A percentile compares a stretch with the other conserved stretches of the same genome.
These are phyloP conservation scores for Mormoops blainvillei DNA, from an alignment of 2,113 vertebrate species.

Conservation along the genomic window DNA sequence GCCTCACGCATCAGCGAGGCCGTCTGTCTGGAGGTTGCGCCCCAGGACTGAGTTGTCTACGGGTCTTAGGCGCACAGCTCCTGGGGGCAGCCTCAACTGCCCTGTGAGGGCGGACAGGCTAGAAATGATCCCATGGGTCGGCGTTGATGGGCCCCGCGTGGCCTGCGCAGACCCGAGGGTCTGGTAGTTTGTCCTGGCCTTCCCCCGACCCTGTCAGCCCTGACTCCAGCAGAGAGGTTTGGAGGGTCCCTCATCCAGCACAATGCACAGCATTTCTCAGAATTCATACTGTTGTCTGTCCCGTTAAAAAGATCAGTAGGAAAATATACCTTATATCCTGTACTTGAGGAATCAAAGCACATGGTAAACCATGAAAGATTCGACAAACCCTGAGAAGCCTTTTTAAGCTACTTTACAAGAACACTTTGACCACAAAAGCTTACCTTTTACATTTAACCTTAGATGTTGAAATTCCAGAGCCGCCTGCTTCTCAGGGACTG, in stretches of 20 bases:
- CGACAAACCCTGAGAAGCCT: neutral
- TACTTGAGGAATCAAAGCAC: neutral
- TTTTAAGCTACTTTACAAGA: neutral
- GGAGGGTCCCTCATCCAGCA: neutral
- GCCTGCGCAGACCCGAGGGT: neutral
- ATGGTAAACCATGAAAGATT: neutral
- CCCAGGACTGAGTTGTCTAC: neutral
- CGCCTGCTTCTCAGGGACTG: neutral
- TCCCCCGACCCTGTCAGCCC: neutral
- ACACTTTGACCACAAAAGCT: neutral
- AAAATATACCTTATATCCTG: neutral
- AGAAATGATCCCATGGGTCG: neutral
- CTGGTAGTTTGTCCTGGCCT: neutral
- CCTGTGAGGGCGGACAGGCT: neutral
- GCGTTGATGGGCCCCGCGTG: neutral
- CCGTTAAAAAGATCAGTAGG: neutral
- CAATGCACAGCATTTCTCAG: neutral
- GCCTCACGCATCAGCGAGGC: neutral
- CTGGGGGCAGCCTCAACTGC: neutral
- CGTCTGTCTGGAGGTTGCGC: neutral
- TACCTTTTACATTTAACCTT: neutral
- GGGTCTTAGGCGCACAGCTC: neutral
- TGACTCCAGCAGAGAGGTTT: neutral
- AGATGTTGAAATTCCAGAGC: neutral
- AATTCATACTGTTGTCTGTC: neutral